A percentile compares a stretch with the other conserved stretches of the same genome.
Evolutionary conservation across 2,888 invertebrate genomes (phyloP).

Genomic region (Leptura quadrifasciata): DNA sequence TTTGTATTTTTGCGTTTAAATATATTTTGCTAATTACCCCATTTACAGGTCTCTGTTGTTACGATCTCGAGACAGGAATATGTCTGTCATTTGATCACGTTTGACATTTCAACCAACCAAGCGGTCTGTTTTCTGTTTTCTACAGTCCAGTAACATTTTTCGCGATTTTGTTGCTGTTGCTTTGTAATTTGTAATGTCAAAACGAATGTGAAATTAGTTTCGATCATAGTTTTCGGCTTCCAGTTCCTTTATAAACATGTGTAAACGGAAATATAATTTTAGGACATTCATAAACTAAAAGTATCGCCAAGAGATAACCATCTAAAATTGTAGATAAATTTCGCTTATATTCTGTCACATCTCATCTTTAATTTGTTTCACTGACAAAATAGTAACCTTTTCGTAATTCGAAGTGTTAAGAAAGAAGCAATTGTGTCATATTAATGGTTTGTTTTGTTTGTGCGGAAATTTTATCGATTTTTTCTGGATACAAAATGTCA

Average conservation of each 20-base stretch:
- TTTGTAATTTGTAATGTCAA: constrained; percentile 23
- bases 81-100: constrained; percentile 7
- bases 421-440: constrained; percentile 6
- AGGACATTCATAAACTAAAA: constrained; percentile 32
- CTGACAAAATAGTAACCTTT: constrained; percentile 18
- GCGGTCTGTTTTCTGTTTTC: constrained; percentile 23
- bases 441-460: constrained; percentile 19
- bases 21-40: no score
- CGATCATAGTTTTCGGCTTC: constrained; percentile 33
- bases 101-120: constrained; percentile 15
- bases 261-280: constrained; percentile 17
- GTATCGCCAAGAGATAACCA: constrained; percentile 31
- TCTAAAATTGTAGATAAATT: constrained; percentile 28
- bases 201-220: constrained; percentile 26
- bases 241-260: constrained; percentile 31
- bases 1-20: no score
- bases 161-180: constrained; percentile 19
- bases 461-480: constrained; percentile 37
- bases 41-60: no score
- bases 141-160: constrained; percentile 19
- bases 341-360: constrained; percentile 10
- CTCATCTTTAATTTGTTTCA: constrained; percentile 16
- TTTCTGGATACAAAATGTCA: constrained; percentile 41
- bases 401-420: constrained; percentile 9
- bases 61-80: neutral